These are phyloP conservation scores for Phania funesta DNA, from an alignment of 2,888 invertebrate species.

Conservation along the genomic window DNA sequence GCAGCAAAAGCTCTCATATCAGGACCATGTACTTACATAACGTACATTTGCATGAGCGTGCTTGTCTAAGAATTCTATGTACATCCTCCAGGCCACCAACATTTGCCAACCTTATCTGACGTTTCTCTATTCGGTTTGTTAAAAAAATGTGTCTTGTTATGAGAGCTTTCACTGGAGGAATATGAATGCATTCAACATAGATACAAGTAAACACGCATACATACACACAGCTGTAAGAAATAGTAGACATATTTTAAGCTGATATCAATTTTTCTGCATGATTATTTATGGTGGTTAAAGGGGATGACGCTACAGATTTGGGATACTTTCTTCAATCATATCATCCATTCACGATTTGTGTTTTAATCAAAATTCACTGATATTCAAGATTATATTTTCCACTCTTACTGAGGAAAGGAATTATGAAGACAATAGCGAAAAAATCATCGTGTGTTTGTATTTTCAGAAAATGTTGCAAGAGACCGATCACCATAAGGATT, in stretches of 20 bases:
- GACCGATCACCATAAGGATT: no score
- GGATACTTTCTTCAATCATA: no score
- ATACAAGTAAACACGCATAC: conserved; percentile 57
- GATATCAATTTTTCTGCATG: conserved; percentile 2
- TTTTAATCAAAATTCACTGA: no score
- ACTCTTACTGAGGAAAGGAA: no score
- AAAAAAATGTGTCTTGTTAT: conserved; percentile 44
- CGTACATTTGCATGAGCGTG: conserved; percentile 50
- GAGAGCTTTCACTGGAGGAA: conserved; percentile 60
- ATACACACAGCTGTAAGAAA: conserved; percentile 58
- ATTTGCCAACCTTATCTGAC: conserved; percentile 22
- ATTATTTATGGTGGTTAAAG: neutral
- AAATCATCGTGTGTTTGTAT: no score
- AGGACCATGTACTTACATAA: conserved; percentile 59
- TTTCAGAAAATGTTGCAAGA: no score
- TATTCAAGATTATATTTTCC: no score
- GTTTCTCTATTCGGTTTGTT: conserved; percentile 14
- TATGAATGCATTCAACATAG: conserved; percentile 61
- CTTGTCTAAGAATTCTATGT: conserved; percentile 26
- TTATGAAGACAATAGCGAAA: no score
- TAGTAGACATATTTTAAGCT: conserved; percentile 39
- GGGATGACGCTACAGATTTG: no score
- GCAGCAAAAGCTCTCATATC: conserved; percentile 59
- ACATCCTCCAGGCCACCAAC: conserved; percentile 43
- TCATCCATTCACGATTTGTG: no score